These are phyloP conservation scores for Drosophila prosaltans DNA, from an alignment of 1,140 invertebrate genomes.

Conservation along the genomic window DNA sequence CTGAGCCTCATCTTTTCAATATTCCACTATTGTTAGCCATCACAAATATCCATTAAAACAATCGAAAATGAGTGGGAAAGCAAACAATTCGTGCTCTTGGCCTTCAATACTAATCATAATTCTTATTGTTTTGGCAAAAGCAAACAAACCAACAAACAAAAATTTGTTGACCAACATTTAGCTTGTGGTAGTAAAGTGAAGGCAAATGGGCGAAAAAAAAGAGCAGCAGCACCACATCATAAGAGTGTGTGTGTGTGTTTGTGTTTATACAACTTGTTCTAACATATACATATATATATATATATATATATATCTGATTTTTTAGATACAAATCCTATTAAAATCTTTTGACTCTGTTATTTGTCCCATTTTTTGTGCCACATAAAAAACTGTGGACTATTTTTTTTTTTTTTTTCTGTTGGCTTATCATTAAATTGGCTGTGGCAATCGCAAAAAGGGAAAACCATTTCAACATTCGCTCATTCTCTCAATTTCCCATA, in stretches of 20 bases:
- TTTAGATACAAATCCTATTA: constrained; percentile 1
- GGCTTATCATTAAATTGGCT: constrained; percentile 35
- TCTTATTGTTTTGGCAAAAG: not conserved
- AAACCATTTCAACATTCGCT: constrained; percentile 1
- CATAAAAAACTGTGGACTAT: constrained; percentile 12
- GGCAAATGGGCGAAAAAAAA: constrained; percentile 1
- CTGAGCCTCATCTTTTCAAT: too few species aligned
- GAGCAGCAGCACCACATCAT: not conserved
- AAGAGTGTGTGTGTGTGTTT: not conserved
- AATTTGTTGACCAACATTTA: constrained; percentile 14
- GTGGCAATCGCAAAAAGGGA: constrained; percentile 17
- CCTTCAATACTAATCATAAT: constrained; percentile 15
- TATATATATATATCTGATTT: not conserved
- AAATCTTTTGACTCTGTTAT: not conserved
- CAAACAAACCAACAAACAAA: not conserved
- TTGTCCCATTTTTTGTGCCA: not conserved
- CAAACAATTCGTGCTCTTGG: constrained; percentile 1
- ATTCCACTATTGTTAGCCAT: not conserved
- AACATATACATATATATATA: not conserved
- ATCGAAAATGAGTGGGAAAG: constrained; percentile 17
- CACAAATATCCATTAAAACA: constrained; percentile 23
- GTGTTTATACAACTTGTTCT: not conserved
- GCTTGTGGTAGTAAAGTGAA: too few species aligned
- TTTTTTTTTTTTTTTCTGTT: constrained; percentile 18
- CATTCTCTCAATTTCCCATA: not conserved